Evolutionary conservation across 2,888 invertebrate genomes (phyloP), one percentile per base, ranked within the genome.

Genomic region (Galeopsomyia nigrocyanea): DNA sequence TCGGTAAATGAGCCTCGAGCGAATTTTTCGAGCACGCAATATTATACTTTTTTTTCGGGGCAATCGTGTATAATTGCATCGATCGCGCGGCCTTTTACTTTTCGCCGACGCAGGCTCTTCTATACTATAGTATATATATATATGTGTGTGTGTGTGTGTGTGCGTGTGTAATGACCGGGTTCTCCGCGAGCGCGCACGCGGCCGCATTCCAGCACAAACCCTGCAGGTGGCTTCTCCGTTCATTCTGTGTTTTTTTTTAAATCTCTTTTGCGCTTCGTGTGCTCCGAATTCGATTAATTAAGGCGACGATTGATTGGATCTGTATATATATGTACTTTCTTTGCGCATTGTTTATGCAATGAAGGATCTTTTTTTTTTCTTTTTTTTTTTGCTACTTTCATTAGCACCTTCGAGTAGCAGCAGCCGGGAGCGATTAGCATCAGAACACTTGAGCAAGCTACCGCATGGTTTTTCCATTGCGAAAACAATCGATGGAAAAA

Each of bases 11-110:
- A 66, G 3, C 31, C 7, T n/a, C 31, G 57, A n/a, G 16, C n/a
- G 14, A 21, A 26, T 55, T 53, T 57, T 22, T 22, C 63, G 63
- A 17, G 21, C 47, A 58, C 47, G 83, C 82, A 85, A 84, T 85
- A 3, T 26, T 26, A 2, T 26, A 3, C 5, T 26, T 73, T 85
- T 39, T 39, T 39, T 39, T 39, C 39, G 39, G 82, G 84, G 83
- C 85, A 84, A 84, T 85, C 84, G 84, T 83, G 81, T 81, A 82
- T 84, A 84, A 85, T 84, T 84, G 84, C 82, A 22, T 31, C 78
- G 80, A 79, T 81, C 47, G 2, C 26, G 26, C 26, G 13, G 79
- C 81, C 82, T 83, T 83, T 84, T 84, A 82, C 82, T 82, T 79
- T 80, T 76, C 78, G 78, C 76, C 79, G 79, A 70, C 72, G 78